phyloP scores from a whole-genome alignment of 2,113 vertebrate genomes.

The Corynorhinus townsendii region DNA sequence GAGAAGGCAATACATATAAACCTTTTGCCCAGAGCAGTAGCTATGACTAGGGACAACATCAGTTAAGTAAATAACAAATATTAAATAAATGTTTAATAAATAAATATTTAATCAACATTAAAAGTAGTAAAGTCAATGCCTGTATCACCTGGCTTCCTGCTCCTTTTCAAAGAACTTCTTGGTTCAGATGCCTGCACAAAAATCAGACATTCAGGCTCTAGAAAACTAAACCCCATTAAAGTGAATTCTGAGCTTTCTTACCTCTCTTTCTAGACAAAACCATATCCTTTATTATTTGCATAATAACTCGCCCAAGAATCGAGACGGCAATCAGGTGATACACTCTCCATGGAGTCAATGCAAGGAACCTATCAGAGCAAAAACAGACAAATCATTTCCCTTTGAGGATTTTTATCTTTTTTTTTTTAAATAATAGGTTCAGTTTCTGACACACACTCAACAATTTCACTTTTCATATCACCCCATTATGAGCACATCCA shows the following conservation, averaged over 20 bases:
- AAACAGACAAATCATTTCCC: conserved; percentile 25
- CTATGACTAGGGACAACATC: not conserved
- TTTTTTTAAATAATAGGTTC: not conserved
- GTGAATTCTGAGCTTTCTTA: conserved; percentile 66
- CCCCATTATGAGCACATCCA: not conserved
- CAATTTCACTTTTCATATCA: not conserved
- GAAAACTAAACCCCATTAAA: not conserved
- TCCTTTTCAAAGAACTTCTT: not conserved
- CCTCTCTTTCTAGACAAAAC: conserved; percentile 84
- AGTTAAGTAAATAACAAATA: not conserved
- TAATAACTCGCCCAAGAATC: conserved; percentile 82
- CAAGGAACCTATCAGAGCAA: conserved; percentile 85
- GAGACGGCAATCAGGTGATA: conserved; percentile 86
- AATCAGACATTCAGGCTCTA: not conserved
- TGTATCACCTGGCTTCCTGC: not conserved
- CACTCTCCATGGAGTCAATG: conserved; percentile 85
- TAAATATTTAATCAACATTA: not conserved
- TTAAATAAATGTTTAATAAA: not conserved
- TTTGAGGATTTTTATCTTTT: not conserved
- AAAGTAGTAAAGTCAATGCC: not conserved
- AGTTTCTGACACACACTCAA: not conserved
- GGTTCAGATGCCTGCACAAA: not conserved
- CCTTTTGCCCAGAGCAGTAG: not conserved
- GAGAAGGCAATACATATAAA: not conserved
- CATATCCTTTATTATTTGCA: conserved; percentile 85